Evolutionary conservation across 1,140 invertebrate species (phyloP).

Genomic region (Temnothorax curvispinosus): DNA sequence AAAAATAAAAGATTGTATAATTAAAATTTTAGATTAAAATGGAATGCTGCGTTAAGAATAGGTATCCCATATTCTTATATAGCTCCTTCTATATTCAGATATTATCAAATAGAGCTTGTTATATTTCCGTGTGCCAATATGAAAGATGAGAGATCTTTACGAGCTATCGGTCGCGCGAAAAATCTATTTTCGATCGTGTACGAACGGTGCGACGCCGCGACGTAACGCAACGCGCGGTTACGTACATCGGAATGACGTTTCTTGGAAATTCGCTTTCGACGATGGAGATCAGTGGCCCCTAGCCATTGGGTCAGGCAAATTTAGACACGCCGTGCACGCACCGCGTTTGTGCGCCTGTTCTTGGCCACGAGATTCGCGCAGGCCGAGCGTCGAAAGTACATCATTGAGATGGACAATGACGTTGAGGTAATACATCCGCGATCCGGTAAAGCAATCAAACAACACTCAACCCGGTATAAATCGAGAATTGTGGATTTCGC

Average conservation of each 20-base stretch:
- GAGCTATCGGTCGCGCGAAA: constrained; percentile 29
- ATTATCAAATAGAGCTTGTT: neutral
- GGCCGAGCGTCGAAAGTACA: constrained; percentile 41
- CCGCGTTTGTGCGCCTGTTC: constrained; percentile 24
- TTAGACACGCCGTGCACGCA: constrained; percentile 54
- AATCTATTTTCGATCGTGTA: constrained; percentile 60
- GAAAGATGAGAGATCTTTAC: constrained; percentile 20
- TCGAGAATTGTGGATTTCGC: neutral
- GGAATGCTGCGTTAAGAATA: neutral
- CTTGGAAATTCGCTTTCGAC: constrained; percentile 72
- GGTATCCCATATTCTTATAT: neutral
- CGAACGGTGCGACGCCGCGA: constrained; percentile 18
- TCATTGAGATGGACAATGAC: constrained; percentile 34
- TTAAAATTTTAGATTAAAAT: neutral
- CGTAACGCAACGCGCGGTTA: constrained; percentile 40
- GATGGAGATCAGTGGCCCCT: constrained; percentile 69
- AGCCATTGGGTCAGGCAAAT: constrained; percentile 71
- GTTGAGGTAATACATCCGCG: constrained; percentile 3
- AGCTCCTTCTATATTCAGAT: neutral
- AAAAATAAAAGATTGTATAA: neutral
- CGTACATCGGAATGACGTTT: constrained; percentile 55
- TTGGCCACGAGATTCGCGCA: constrained; percentile 43
- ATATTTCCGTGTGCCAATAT: constrained; percentile 12
- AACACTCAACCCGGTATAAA: constrained; percentile 17
- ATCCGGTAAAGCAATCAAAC: constrained; percentile 44